Evolutionary conservation across 2,888 invertebrate genomes (phyloP), one percentile per base, ranked within the genome.

Genomic region (Galeopsomyia nigrocyanea): DNA sequence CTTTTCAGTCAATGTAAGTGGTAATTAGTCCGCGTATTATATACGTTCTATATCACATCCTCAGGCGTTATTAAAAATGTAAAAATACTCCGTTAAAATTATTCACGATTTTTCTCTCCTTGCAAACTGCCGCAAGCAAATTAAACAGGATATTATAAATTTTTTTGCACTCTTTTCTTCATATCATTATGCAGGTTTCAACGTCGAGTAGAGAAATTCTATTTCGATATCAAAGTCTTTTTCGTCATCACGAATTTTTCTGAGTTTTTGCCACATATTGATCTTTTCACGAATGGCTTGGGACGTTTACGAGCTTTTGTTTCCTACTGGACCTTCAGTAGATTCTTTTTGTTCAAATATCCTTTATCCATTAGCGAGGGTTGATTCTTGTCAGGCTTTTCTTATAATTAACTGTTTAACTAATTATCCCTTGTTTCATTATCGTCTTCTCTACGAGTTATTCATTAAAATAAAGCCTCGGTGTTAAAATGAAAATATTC

Each of bases 261-360:
- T 47, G 56, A 16, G 16, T 21, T 49, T 55, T 21, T 22, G 21
- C 2, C 16, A 21, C n/a, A 56, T 39, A 61, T 68, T 61, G 62
- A 70, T 51, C 51, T 64, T 64, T 46, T 17, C 31, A 50, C 39
- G 13, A n/a, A n/a, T 13, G 39, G 10, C 31, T 39, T 39, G 7
- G 31, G 3, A 31, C 31, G 7, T 3, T 31, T 26, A 26, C 39
- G 39, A 64, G 39, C 51, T 46, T 58, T 63, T 63, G 62, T 63
- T 21, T 13, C 49, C 49, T 56, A 56, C n/a, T 19, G 10, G 16
- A 26, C 19, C n/a, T 53, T 55, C 58, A 64, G 26, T 17, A 26
- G 57, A 51, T 58, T 58, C 50, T 9, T 51, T 51, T 51, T 70
- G 63, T 70, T 57, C 51, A 58, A 58, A 70, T 63, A 31, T 17